A percentile compares a stretch with the other conserved stretches of the same genome.
Conservation (phyloP, 1,140 invertebrate genomes). For the Drosophila nigrodunni region DNA sequence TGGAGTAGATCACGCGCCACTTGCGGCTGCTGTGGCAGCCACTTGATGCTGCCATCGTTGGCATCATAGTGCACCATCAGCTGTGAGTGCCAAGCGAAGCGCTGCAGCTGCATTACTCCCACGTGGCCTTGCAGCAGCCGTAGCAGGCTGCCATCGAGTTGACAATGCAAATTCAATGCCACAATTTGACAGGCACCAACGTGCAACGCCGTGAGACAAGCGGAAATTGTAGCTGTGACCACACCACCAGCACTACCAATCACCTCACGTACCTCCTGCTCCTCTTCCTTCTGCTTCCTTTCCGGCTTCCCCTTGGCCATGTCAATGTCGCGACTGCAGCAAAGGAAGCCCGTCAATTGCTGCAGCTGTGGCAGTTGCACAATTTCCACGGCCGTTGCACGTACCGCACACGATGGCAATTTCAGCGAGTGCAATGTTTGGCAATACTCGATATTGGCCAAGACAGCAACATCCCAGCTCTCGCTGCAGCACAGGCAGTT, state of each 20-base stretch:
- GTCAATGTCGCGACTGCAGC: slow-evolving; percentile 29
- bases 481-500: neutral
- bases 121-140: slow-evolving; percentile 28
- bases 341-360: slow-evolving; percentile 65
- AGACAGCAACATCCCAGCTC: slow-evolving; percentile 13
- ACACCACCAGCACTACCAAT: slow-evolving; percentile 18
- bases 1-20: slow-evolving; percentile 53
- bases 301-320: slow-evolving; percentile 47
- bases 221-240: slow-evolving; percentile 40
- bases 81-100: slow-evolving; percentile 68
- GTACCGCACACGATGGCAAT: slow-evolving; percentile 61
- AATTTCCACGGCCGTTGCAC: slow-evolving; percentile 39
- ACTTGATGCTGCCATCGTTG: slow-evolving; percentile 69
- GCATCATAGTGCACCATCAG: slow-evolving; percentile 67
- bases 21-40: slow-evolving; percentile 69
- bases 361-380: slow-evolving; percentile 53
- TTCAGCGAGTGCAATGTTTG: slow-evolving; percentile 47
- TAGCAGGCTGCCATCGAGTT: slow-evolving; percentile 59
- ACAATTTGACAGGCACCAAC: slow-evolving; percentile 55
- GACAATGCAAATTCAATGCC: slow-evolving; percentile 66
- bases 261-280: too few species aligned
- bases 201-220: slow-evolving; percentile 32
- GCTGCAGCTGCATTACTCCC: slow-evolving; percentile 44
- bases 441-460: slow-evolving; percentile 43
- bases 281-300: neutral